Conservation (phyloP, 1,140 invertebrate species). For the Drosophila sturtevanti region DNA sequence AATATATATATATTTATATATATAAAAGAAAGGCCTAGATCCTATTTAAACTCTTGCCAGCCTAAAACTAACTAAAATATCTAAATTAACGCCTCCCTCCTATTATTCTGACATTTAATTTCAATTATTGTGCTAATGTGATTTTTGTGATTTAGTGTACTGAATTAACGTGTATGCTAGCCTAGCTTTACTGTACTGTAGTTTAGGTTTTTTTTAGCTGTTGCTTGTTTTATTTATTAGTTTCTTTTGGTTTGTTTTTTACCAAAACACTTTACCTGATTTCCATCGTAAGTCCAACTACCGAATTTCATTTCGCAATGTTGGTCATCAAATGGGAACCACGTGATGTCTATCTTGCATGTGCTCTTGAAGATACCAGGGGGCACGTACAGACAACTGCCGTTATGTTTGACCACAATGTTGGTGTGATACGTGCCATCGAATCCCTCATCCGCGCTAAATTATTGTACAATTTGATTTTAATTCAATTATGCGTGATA, state of each 20-base stretch:
- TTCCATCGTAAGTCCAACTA: slow-evolving; percentile 97
- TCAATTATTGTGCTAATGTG: slow-evolving; percentile 37
- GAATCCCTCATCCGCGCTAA: slow-evolving; percentile 98
- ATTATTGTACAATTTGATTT: slow-evolving; percentile 81
- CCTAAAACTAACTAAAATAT: neutral
- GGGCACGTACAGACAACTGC: slow-evolving; percentile 97
- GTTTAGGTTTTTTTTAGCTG: slow-evolving; percentile 32
- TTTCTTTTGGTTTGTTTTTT: slow-evolving; percentile 27
- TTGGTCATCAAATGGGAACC: slow-evolving; percentile 99
- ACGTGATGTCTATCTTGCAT: slow-evolving; percentile 99
- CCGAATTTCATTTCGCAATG: slow-evolving; percentile 98
- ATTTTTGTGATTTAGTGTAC: slow-evolving; percentile 16
- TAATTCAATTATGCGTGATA: slow-evolving; percentile 53
- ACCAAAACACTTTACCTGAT: slow-evolving; percentile 88
- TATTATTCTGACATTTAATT: slow-evolving; percentile 7
- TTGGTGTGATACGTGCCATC: slow-evolving; percentile 98
- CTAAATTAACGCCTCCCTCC: neutral
- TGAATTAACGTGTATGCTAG: slow-evolving; percentile 20
- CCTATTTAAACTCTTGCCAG: slow-evolving; percentile 35
- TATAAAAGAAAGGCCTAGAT: slow-evolving; percentile 35
- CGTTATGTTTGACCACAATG: slow-evolving; percentile 97
- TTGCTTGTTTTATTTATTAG: slow-evolving; percentile 34
- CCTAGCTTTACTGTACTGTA: slow-evolving; percentile 50
- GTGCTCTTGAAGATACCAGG: slow-evolving; percentile 99
- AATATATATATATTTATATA: too few relatives aligned